Conservation (phyloP, 2,888 invertebrate species). For the Coronaproctus castanopsis region DNA sequence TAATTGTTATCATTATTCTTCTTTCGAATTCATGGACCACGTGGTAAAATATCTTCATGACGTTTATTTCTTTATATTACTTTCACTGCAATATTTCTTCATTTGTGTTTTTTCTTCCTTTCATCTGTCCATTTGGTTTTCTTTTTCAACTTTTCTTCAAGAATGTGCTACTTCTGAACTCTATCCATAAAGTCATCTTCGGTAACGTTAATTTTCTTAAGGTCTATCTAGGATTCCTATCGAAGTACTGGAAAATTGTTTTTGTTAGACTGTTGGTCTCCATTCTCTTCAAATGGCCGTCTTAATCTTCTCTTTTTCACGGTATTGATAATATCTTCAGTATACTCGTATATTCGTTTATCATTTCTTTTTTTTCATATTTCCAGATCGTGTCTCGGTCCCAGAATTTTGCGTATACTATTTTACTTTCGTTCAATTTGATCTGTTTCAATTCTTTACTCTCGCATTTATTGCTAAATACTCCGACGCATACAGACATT, state of each 20-base stretch:
- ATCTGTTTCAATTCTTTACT: neutral
- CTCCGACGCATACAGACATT: neutral
- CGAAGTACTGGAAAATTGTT: neutral
- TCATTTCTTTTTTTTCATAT: neutral
- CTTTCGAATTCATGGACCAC: no score
- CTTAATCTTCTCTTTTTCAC: neutral
- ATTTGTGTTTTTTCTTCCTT: neutral
- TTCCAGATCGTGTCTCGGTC: neutral
- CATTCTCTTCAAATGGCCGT: neutral
- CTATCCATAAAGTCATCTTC: neutral
- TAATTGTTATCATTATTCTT: no score
- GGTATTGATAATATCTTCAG: neutral
- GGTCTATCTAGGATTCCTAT: neutral
- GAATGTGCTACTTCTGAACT: neutral
- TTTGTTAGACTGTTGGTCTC: neutral
- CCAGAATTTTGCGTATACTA: neutral
- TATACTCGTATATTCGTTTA: neutral
- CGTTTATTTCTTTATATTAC: neutral
- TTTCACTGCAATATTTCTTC: neutral
- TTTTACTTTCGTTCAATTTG: neutral
- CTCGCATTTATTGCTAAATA: neutral
- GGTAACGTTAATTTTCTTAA: neutral
- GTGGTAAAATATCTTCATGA: neutral
- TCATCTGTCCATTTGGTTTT: neutral
- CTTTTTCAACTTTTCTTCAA: neutral